These are phyloP conservation scores for Geophilus truncorum DNA, from an alignment of 2,888 invertebrate species.

Conservation along the genomic window DNA sequence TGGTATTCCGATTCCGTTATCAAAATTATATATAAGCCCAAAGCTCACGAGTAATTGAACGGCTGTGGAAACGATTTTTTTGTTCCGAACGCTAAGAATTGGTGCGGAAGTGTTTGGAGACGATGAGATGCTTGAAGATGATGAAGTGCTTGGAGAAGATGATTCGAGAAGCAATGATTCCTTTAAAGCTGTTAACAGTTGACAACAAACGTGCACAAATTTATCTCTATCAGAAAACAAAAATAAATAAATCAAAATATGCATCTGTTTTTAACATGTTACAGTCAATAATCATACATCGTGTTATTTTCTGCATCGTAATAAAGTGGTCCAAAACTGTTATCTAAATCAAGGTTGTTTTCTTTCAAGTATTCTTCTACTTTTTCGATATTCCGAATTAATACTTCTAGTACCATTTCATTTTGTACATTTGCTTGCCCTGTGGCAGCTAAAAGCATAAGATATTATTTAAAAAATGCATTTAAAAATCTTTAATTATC, in stretches of 20 bases:
- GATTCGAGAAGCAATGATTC: not conserved
- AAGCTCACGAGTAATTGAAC: constrained; percentile 61
- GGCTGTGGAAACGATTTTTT: constrained; percentile 42
- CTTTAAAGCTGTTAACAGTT: not conserved
- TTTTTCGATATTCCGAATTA: not conserved
- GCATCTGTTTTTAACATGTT: no score
- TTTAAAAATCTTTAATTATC: not conserved
- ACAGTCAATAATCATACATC: no score
- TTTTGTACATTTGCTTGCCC: not conserved
- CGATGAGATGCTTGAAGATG: no score
- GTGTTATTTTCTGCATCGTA: no score
- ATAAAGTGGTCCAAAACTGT: no score
- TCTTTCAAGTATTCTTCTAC: not conserved
- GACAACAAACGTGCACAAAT: not conserved
- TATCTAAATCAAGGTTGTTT: not conserved
- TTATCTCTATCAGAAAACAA: not conserved
- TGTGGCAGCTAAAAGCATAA: not conserved
- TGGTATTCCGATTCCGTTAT: constrained; percentile 61
- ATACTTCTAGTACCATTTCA: not conserved
- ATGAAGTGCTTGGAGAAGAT: not conserved
- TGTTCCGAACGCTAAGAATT: not conserved
- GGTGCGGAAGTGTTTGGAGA: not conserved
- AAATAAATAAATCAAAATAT: not conserved
- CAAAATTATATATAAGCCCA: constrained; percentile 62
- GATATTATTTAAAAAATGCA: not conserved